Evolutionary conservation across 1,140 invertebrate genomes (phyloP), one percentile per base, ranked within the genome.

Genomic region (Drosophila ambigua): DNA sequence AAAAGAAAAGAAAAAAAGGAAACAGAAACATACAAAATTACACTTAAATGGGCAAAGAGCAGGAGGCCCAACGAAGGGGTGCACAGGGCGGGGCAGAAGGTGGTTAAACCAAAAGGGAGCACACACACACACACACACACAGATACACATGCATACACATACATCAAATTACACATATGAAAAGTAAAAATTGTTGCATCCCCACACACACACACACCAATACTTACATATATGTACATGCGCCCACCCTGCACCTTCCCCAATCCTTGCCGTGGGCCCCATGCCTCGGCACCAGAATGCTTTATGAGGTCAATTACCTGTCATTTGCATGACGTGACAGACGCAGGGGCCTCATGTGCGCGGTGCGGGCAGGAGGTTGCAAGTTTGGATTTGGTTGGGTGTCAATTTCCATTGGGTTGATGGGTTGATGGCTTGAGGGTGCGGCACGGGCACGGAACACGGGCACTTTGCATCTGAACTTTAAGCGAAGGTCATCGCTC

Each of bases 231-330:
- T 8, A 2, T 24, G 16, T 16, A 20, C 15, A 9, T 35, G 15
- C 3, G 35, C 20, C 11, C 35, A 13, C 35, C 35, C 35, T 39
- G 4, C 35, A 39, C 23, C 23, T 24, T 24, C 4, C 23, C 23
- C 23, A 20, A 20, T 11, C 35, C 35, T 11, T 13, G 4, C 4
- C 50, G 48, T 51, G 53, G 53, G 4, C 20, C 16, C 24, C 20
- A 23, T 26, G 41, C 13, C 28, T 39, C 35, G 11, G 35, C 35
- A 39, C 11, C 43, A 62, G 57, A 61, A 67, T 68, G 68, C 75
- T 74, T 87, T 88, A 88, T 87, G 79, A 88, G 82, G 82, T 87
- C 82, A 87, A 87, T 87, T 87, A 87, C 82, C 82, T 87, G 83
- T 87, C 83, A 87, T 87, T 87, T 87, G 79, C 82, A 87, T 87